These are phyloP conservation scores for Bradypodion ventrale DNA, from an alignment of 2,797 vertebrate species.

Conservation along the genomic window DNA sequence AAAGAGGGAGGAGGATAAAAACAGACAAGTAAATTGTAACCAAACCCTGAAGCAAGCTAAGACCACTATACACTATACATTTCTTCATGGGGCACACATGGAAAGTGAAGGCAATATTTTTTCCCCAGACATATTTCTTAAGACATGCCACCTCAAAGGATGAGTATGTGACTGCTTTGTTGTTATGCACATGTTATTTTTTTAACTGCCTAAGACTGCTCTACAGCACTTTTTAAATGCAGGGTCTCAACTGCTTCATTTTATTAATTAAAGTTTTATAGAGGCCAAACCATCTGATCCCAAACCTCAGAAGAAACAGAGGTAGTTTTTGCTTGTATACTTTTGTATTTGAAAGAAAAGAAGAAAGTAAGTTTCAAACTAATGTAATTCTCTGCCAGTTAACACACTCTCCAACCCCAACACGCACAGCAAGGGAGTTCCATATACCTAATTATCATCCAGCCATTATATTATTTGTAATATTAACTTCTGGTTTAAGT, in stretches of 20 bases:
- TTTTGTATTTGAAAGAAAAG: constrained; percentile 16
- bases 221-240: constrained; percentile 39
- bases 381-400: constrained; percentile 24
- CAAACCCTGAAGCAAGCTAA: no score
- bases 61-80: no score
- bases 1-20: no score
- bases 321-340: background rate
- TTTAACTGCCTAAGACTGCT: constrained; percentile 36
- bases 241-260: constrained; percentile 1
- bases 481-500: background rate
- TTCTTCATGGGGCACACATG: constrained; percentile 56
- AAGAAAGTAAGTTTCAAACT: constrained; percentile 8
- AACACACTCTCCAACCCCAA: background rate
- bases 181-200: constrained; percentile 65
- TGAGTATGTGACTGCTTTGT: constrained; percentile 64
- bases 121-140: constrained; percentile 66
- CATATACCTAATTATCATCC: constrained; percentile 28
- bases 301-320: constrained; percentile 19
- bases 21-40: no score
- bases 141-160: constrained; percentile 62
- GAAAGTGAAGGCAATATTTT: constrained; percentile 57
- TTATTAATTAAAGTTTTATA: constrained; percentile 40
- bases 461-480: background rate
- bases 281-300: constrained; percentile 30
- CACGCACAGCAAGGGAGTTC: constrained; percentile 9